Evolutionary conservation across 2,797 vertebrate genomes (phyloP).

Genomic region (Acipenser oxyrinchus): DNA sequence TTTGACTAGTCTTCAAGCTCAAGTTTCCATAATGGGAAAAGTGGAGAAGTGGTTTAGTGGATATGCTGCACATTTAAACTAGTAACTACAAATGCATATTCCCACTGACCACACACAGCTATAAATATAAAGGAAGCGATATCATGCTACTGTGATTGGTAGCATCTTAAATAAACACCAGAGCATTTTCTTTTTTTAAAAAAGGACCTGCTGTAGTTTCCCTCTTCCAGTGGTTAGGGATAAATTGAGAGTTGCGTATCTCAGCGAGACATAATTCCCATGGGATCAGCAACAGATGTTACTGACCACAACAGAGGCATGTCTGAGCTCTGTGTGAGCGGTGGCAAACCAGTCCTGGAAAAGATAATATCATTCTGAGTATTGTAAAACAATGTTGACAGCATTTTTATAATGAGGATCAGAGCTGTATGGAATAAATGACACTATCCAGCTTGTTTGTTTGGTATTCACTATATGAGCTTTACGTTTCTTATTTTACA

Average conservation of each 20-base stretch:
- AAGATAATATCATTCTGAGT: neutral
- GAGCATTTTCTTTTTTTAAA: neutral
- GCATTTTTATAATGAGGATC: neutral
- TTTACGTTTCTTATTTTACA: no score
- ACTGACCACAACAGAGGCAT: neutral
- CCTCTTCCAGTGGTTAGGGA: neutral
- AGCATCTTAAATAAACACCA: conserved; percentile 6
- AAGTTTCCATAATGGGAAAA: conserved; percentile 2
- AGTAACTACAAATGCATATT: conserved; percentile 8
- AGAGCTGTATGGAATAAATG: no score
- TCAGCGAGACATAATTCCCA: neutral
- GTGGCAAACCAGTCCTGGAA: neutral
- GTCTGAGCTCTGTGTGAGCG: neutral
- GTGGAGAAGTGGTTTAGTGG: neutral
- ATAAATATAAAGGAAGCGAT: conserved; percentile 6
- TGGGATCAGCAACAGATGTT: conserved; percentile 6
- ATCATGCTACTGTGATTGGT: conserved; percentile 1
- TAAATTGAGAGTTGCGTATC: conserved; percentile 1
- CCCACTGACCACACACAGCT: conserved; percentile 6
- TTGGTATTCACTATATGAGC: no score
- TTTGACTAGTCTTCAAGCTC: neutral
- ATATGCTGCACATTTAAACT: neutral
- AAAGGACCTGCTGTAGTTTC: neutral
- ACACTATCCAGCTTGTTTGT: no score
- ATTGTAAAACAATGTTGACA: neutral